Evolutionary conservation across 2,888 invertebrate species (phyloP).

Genomic region (Villa cingulata): DNA sequence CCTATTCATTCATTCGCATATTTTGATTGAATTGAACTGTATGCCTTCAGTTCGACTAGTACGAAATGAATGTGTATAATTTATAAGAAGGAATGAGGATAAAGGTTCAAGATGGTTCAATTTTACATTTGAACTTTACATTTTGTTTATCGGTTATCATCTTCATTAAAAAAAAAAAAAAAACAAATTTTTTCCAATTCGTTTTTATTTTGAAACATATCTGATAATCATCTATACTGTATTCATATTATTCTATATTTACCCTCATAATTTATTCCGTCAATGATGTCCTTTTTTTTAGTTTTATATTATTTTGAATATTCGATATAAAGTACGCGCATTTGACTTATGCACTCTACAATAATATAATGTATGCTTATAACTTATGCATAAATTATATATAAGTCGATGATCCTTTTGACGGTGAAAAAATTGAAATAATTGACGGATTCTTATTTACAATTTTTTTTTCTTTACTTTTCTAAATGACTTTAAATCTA

Average conservation of each 20-base stretch:
- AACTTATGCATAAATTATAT: neutral
- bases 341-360: too few species aligned
- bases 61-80: too few species aligned
- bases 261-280: conserved; percentile 2
- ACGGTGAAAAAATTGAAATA: conserved; percentile 11
- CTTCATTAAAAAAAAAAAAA: too few species aligned
- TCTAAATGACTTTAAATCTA: neutral
- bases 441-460: conserved; percentile 4
- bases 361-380: too few species aligned
- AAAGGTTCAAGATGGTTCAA: neutral
- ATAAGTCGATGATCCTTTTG: conserved; percentile 13
- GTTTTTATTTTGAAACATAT: neutral
- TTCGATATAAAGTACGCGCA: neutral
- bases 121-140: too few species aligned
- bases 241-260: neutral
- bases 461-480: too few species aligned
- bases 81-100: too few species aligned
- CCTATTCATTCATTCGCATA: too few species aligned
- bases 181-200: too few species aligned
- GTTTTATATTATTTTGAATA: neutral
- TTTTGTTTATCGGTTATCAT: too few species aligned
- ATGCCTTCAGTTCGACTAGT: too few species aligned
- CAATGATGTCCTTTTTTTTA: neutral
- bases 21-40: too few species aligned
- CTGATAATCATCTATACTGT: conserved; percentile 3